phyloP scores from a whole-genome alignment of 1,140 invertebrate genomes.

The Drosophila seguyi region DNA sequence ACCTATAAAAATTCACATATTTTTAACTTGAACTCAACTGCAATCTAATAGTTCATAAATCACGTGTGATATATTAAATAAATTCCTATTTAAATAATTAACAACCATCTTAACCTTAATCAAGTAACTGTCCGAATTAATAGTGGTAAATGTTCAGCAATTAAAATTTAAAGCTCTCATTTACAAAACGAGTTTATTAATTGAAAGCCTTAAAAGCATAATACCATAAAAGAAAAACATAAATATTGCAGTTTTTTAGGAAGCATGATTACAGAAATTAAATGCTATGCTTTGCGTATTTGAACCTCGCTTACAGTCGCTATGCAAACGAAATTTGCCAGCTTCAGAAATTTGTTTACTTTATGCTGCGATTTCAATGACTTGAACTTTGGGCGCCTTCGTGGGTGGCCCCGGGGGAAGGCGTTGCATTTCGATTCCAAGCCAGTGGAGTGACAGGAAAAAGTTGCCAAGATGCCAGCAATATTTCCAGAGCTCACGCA shows the following conservation, averaged over 20 bases:
- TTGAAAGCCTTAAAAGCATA: slow-evolving; percentile 8
- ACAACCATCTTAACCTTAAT: neutral
- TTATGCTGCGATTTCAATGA: slow-evolving; percentile 21
- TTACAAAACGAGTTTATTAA: slow-evolving; percentile 1
- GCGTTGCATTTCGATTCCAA: neutral
- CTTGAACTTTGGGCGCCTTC: slow-evolving; percentile 20
- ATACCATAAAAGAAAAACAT: neutral
- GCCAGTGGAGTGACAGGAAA: slow-evolving; percentile 38
- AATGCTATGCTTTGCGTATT: neutral
- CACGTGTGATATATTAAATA: neutral
- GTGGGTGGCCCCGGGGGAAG: slow-evolving; percentile 16
- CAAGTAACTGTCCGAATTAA: neutral
- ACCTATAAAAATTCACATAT: too few relatives aligned
- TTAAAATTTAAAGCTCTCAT: neutral
- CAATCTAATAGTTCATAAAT: neutral
- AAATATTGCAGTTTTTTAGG: neutral
- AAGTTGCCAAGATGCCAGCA: slow-evolving; percentile 18
- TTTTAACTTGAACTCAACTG: neutral
- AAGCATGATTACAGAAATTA: neutral
- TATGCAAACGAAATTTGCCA: slow-evolving; percentile 8
- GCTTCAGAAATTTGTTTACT: slow-evolving; percentile 1
- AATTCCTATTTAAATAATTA: neutral
- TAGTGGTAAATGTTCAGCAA: neutral
- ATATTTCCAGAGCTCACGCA: slow-evolving; percentile 56
- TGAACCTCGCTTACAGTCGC: neutral